These are phyloP conservation scores for Menidia menidia DNA, from an alignment of 2,797 vertebrate species.

Conservation along the genomic window DNA sequence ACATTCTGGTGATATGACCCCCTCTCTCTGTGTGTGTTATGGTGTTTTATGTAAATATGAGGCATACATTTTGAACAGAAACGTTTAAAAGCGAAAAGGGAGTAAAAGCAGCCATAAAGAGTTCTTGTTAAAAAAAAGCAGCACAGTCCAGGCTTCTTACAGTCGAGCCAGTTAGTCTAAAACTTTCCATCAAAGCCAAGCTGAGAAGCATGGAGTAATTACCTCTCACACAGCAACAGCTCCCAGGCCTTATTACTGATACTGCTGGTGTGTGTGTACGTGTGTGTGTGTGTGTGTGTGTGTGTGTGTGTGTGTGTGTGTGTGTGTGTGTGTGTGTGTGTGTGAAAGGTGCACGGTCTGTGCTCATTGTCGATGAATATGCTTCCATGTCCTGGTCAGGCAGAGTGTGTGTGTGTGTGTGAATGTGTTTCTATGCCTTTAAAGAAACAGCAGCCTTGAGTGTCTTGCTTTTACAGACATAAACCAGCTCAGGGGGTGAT, in stretches of 20 bases:
- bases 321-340: neutral
- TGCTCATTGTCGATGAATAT: conserved; percentile 23
- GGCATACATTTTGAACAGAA: conserved; percentile 33
- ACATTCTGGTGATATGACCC: neutral
- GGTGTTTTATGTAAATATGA: conserved; percentile 17
- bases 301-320: conserved; percentile 23
- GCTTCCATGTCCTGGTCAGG: conserved; percentile 38
- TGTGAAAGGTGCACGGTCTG: conserved; percentile 22
- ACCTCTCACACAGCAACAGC: conserved; percentile 70
- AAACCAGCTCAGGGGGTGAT: conserved; percentile 66
- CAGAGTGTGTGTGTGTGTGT: conserved; percentile 37
- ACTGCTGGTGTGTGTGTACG: conserved; percentile 45
- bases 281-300: neutral
- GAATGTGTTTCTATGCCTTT: conserved; percentile 40
- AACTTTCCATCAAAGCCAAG: conserved; percentile 78
- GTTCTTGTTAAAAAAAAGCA: conserved; percentile 64
- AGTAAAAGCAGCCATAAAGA: conserved; percentile 63
- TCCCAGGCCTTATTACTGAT: conserved; percentile 75
- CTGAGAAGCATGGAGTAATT: conserved; percentile 74
- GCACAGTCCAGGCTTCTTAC: conserved; percentile 58
- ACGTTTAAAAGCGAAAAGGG: conserved; percentile 56
- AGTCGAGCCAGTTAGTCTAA: conserved; percentile 73
- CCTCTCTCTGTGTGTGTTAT: conserved; percentile 12
- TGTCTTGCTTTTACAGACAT: conserved; percentile 55
- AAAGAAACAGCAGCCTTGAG: conserved; percentile 53